These are phyloP conservation scores for Manis javanica DNA, from an alignment of 2,797 vertebrate species.

Conservation along the genomic window DNA sequence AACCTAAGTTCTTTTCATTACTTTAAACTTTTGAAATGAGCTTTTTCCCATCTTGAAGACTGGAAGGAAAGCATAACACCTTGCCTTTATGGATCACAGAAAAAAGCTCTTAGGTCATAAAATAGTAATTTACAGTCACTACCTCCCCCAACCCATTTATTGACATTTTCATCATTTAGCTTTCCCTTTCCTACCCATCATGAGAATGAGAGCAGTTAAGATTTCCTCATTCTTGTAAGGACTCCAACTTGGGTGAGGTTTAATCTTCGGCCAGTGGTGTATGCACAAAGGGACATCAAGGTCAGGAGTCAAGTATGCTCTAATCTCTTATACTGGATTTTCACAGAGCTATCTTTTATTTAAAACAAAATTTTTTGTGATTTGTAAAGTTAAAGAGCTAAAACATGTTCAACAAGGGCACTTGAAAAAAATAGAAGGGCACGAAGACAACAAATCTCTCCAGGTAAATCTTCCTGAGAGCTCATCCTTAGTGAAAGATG, in stretches of 20 bases:
- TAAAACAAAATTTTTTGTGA: background rate
- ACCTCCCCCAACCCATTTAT: background rate
- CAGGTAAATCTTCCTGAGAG: background rate
- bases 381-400: background rate
- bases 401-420: background rate
- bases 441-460: background rate
- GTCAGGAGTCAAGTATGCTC: background rate
- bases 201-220: background rate
- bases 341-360: conserved; percentile 32
- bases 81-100: background rate
- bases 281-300: background rate
- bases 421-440: background rate
- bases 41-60: background rate
- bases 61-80: background rate
- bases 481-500: background rate
- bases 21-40: background rate
- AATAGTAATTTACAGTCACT: background rate
- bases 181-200: background rate
- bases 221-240: background rate
- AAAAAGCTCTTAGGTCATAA: background rate
- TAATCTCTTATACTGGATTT: conserved; percentile 11
- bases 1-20: background rate
- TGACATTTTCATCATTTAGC: background rate
- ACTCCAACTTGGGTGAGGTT: background rate
- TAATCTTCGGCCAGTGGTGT: background rate